Base-by-base conservation (phyloP, 2,888 invertebrate species). In the Hymenopus coronatus region DNA sequence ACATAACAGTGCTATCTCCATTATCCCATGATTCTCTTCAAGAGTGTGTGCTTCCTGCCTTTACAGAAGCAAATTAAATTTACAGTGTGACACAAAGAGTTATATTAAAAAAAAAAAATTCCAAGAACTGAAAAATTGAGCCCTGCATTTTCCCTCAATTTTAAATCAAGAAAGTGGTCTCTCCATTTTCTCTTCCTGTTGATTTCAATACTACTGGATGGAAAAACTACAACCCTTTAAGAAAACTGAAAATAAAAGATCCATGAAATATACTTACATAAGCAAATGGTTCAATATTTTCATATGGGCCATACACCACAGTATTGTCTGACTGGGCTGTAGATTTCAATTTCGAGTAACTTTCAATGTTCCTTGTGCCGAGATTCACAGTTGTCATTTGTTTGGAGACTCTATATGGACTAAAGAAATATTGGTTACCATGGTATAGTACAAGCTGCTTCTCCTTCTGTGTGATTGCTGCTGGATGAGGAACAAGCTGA, bases 221-320 rank as follows among this genome's bases (percentile, higher is more conserved):
- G 40, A 9, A 40, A 12, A 40, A 28, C 28, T 25, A 12, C 83
- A 83, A 6, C 30, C 28, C 9, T 25, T 27, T 28, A 30, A 20
- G 27, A 15, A 28, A 27, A 25, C 0, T 3, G 27, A 70, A 30
- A 83, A 33, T 33, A 2, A 33, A 14, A 25, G 40, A 70, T 70
- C 20, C 54, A 20, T 70, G 6, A 70, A 70, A 70, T 15, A 54
- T 83, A 90, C 91, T 90, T 91, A 93, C 94, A 90, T 92, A 89
- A 33, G 94, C 93, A 91, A 94, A 95, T 0, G 96, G 94, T 90
- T 95, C 94, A 89, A 96, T 94, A 91, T 97, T 96, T 89, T 96
- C 95, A 92, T 97, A 99, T 0, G 99, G 97, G 8, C 99, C 99
- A 93, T 98, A 99, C 1, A 94, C 95, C 86, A 99, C 95, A n/a